These are phyloP conservation scores for Condylura cristata DNA, from an alignment of 2,113 vertebrate genomes.

Conservation along the genomic window DNA sequence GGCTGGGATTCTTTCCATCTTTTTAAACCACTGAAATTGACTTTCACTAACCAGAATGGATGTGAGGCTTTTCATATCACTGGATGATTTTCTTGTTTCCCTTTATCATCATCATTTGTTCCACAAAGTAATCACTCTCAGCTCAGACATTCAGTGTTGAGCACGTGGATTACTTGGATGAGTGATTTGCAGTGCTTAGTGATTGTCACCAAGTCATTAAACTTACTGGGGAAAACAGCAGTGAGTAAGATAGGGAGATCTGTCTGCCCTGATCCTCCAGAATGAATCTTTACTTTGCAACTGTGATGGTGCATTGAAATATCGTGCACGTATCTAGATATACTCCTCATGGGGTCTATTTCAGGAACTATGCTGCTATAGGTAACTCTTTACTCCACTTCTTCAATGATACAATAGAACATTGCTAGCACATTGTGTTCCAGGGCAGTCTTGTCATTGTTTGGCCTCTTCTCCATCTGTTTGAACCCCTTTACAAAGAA, in stretches of 20 bases:
- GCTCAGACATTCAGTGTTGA: neutral
- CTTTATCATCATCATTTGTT: neutral
- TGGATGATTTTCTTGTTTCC: slow-evolving; percentile 17
- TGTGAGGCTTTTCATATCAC: neutral
- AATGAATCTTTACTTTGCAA: slow-evolving; percentile 28
- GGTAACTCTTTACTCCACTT: neutral
- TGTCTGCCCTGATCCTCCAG: neutral
- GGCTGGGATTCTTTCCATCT: neutral
- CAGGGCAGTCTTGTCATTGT: neutral
- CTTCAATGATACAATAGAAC: neutral
- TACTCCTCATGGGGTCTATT: neutral
- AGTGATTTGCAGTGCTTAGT: neutral
- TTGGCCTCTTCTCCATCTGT: slow-evolving; percentile 48
- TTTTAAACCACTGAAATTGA: neutral
- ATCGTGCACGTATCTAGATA: slow-evolving; percentile 8
- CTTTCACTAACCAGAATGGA: neutral
- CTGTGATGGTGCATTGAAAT: neutral
- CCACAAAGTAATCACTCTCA: neutral
- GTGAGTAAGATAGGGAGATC: neutral
- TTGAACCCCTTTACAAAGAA: slow-evolving; percentile 38
- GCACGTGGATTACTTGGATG: neutral
- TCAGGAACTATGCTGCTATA: neutral
- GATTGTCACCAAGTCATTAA: neutral
- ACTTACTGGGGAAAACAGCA: neutral
- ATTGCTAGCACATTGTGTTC: neutral